A percentile compares a stretch with the other conserved stretches of the same genome.
phyloP scores from a whole-genome alignment of 2,113 vertebrate species.

The Cyprinodon variegatus region DNA sequence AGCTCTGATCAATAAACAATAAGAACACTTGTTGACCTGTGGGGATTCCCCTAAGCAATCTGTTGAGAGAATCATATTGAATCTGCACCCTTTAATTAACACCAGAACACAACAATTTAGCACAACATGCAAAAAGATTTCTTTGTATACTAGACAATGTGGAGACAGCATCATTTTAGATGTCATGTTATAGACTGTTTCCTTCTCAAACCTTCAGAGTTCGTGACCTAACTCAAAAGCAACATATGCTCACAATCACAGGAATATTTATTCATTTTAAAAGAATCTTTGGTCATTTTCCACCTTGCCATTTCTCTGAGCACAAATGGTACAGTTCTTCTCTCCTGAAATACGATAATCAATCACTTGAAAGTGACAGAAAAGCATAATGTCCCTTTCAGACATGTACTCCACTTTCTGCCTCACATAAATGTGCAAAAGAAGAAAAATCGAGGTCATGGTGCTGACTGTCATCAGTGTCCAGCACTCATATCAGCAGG shows the following conservation, averaged over 20 bases:
- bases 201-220: conserved; percentile 13
- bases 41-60: conserved; percentile 9
- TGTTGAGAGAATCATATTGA: background rate
- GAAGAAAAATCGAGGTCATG: background rate
- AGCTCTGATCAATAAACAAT: conserved; percentile 21
- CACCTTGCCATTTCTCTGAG: conserved; percentile 29
- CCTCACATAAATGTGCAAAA: background rate
- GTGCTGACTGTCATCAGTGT: too few species aligned
- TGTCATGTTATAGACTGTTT: background rate
- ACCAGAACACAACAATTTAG: conserved; percentile 6
- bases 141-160: conserved; percentile 41
- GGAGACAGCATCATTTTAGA: conserved; percentile 37
- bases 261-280: conserved; percentile 42
- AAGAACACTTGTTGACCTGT: conserved; percentile 6
- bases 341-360: conserved; percentile 13
- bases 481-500: background rate
- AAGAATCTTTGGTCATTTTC: conserved; percentile 52
- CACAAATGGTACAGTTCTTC: conserved; percentile 24
- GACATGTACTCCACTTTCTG: background rate
- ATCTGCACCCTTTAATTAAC: conserved; percentile 18
- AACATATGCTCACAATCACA: conserved; percentile 57
- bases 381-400: background rate
- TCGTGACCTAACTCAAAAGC: conserved; percentile 29
- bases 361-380: conserved; percentile 30
- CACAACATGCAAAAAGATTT: conserved; percentile 3